Conservation (phyloP, 1,140 invertebrate genomes). For the Ips nitidus region DNA sequence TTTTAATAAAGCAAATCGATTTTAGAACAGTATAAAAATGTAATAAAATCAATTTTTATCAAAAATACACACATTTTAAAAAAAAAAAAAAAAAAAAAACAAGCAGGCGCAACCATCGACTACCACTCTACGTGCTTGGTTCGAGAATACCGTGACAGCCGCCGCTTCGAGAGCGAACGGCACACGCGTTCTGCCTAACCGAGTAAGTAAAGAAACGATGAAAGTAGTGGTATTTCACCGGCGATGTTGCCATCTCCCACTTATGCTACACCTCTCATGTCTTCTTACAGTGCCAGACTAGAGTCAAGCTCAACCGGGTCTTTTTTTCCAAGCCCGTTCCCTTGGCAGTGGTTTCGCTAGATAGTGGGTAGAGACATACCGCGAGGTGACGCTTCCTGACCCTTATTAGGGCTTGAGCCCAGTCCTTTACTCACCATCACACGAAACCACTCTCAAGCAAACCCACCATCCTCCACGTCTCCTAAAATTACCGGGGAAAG, state of each 20-base stretch:
- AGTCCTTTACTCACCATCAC: no score
- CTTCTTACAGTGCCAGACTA: constrained; percentile 19
- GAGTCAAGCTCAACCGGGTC: constrained; percentile 24
- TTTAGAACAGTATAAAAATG: no score
- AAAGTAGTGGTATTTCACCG: constrained; percentile 71
- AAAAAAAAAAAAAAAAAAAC: no score
- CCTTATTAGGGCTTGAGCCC: no score
- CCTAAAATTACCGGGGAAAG: no score
- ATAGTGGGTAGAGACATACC: constrained; percentile 53
- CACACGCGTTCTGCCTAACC: constrained; percentile 58
- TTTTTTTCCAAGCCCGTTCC: constrained; percentile 61
- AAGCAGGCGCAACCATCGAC: constrained; percentile 19
- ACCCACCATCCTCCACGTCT: no score
- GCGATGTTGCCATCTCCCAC: constrained; percentile 62
- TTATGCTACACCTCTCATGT: constrained; percentile 65
- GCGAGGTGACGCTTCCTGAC: no score
- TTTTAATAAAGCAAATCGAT: no score
- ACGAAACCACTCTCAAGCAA: no score
- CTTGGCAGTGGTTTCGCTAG: constrained; percentile 20
- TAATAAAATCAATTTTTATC: no score
- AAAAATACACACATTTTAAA: no score
- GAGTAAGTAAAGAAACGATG: constrained; percentile 70
- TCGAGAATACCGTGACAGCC: constrained; percentile 52
- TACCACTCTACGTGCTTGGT: constrained; percentile 42
- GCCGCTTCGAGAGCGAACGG: constrained; percentile 50